Evolutionary conservation across 2,797 vertebrate species (phyloP).

Genomic region (Australoheros facetus): DNA sequence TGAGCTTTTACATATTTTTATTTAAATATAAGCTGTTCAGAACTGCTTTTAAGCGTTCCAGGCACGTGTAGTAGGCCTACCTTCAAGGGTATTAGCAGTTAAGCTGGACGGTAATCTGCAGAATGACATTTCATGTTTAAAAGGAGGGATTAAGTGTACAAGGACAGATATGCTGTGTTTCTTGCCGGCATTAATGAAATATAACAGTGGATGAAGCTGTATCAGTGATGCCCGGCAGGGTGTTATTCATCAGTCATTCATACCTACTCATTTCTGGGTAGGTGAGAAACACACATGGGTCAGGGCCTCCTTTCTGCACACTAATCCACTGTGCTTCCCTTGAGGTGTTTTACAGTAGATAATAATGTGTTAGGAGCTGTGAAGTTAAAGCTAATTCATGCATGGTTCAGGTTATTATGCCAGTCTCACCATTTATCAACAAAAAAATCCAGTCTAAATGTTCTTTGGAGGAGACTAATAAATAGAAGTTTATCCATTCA

Average conservation of each 20-base stretch:
- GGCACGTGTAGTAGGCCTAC: background rate
- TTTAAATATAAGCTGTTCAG: constrained; percentile 2
- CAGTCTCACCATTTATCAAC: background rate
- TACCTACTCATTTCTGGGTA: background rate
- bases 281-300: accelerated
- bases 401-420: background rate
- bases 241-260: background rate
- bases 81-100: constrained; percentile 46
- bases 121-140: constrained; percentile 52
- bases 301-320: background rate
- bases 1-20: constrained; percentile 12
- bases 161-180: constrained; percentile 31
- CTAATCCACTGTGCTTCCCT: background rate
- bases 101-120: constrained; percentile 62
- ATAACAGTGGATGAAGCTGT: background rate
- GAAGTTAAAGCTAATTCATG: background rate
- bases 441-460: background rate
- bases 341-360: constrained; percentile 8
- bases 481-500: background rate
- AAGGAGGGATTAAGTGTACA: constrained; percentile 59
- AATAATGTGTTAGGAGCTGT: background rate
- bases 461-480: background rate
- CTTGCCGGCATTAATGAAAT: constrained; percentile 30
- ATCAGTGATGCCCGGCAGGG: background rate
- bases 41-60: background rate